These are phyloP conservation scores for Gopherus flavomarginatus DNA, from an alignment of 2,113 vertebrate species.

Conservation along the genomic window DNA sequence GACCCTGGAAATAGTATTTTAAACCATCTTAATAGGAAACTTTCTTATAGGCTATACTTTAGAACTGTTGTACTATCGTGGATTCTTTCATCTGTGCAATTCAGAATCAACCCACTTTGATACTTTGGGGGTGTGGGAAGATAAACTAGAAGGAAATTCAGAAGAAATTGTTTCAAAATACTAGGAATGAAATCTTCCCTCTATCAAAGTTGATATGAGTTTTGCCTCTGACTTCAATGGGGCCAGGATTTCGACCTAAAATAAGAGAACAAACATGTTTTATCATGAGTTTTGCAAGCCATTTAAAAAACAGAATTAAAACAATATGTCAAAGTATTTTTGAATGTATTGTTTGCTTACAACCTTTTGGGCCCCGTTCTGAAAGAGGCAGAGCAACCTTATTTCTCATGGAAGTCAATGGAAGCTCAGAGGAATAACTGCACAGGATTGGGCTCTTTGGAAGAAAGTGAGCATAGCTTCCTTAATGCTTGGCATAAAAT, in stretches of 20 bases:
- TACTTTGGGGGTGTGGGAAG: neutral
- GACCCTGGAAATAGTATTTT: neutral
- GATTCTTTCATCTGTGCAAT: neutral
- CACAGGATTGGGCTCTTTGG: neutral
- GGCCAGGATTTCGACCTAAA: neutral
- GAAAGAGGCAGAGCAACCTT: neutral
- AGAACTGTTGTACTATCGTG: neutral
- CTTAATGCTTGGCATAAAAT: neutral
- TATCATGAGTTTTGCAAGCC: neutral
- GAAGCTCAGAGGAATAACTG: neutral
- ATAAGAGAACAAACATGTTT: neutral
- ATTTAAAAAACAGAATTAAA: neutral
- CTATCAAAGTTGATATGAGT: neutral
- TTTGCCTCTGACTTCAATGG: neutral
- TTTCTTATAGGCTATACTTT: neutral
- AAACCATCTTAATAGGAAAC: neutral
- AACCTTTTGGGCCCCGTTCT: neutral
- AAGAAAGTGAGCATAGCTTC: neutral
- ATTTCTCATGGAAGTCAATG: neutral
- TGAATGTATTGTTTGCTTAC: neutral
- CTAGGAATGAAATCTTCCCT: neutral
- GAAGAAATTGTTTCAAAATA: neutral
- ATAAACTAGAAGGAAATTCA: neutral
- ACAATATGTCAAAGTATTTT: neutral
- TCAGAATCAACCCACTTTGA: neutral